Evolutionary conservation across 2,888 invertebrate species (phyloP).

Genomic region (Stegana nigrithorax): DNA sequence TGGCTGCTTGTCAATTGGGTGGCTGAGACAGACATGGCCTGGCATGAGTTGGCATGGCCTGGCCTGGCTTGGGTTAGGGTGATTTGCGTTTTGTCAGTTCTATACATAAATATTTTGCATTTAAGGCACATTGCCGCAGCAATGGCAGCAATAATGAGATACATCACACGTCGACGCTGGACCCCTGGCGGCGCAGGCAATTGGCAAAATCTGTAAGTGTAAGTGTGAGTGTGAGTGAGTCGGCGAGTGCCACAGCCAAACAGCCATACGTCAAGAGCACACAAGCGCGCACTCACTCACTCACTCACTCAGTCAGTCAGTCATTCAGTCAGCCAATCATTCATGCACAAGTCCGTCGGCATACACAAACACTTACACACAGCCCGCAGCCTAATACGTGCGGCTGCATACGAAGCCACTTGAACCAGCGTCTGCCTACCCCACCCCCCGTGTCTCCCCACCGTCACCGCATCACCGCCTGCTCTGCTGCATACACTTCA

Average conservation of each 20-base stretch:
- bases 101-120: neutral
- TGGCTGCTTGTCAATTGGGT: neutral
- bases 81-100: neutral
- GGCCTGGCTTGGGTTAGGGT: neutral
- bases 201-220: neutral
- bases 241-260: neutral
- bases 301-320: neutral
- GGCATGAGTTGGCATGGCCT: neutral
- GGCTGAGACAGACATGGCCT: neutral
- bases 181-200: neutral
- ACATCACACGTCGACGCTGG: neutral
- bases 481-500: neutral
- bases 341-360: neutral
- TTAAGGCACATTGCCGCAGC: constrained; percentile 10
- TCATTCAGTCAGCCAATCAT: constrained; percentile 2
- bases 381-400: neutral
- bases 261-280: constrained; percentile 9
- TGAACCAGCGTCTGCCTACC: neutral
- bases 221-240: neutral
- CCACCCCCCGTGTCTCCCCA: neutral
- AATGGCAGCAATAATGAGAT: neutral
- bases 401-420: neutral
- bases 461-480: neutral
- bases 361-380: neutral
- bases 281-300: neutral